Evolutionary conservation across 2,113 vertebrate species (phyloP), one percentile per base, ranked within the genome.

Genomic region (Fukomys damarensis): DNA sequence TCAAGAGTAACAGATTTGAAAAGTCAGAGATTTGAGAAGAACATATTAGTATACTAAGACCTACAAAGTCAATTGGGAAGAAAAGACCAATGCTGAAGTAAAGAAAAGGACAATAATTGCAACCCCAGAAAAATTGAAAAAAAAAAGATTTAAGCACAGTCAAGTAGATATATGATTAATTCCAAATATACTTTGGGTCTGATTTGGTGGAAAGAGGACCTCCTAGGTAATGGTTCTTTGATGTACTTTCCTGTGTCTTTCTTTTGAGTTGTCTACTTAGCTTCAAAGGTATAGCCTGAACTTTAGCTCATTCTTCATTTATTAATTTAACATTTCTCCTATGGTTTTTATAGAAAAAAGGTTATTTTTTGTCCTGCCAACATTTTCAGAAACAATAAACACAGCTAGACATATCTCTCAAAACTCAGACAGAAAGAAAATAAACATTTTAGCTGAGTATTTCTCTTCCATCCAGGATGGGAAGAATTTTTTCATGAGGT

Each of bases 351-450:
- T 95, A 89, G 96, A 65, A 17, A 83, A 93, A 94, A 93, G 65
- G 24, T 28, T 93, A 97, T 92, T 84, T 65, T 97, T 96, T 94
- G 59, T 88, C 54, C 63, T 92, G 94, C 82, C 76, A 94, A 95
- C 91, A 56, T 19, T 68, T 97, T 93, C 86, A 97, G 82, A 93
- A 97, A 94, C 49, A 97, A 97, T 81, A 97, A 97, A 97, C 81
- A 84, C 49, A 86, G 61, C 19, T 77, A 96, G 91, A 89, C 30
- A 91, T 95, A 54, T 80, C 89, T n/a, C 13, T 95, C 46, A 86
- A 96, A 97, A 94, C 66, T 89, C 70, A 96, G 96, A 96, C 96
- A 95, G 80, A 97, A 97, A 77, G 30, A 95, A 97, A 97, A 97
- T 96, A 97, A 97, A 97, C 85, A 72, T 88, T 92, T 88, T 82